phyloP scores from a whole-genome alignment of 53 echinoderm and acorn worm species.

The Echinarachnius parma region DNA sequence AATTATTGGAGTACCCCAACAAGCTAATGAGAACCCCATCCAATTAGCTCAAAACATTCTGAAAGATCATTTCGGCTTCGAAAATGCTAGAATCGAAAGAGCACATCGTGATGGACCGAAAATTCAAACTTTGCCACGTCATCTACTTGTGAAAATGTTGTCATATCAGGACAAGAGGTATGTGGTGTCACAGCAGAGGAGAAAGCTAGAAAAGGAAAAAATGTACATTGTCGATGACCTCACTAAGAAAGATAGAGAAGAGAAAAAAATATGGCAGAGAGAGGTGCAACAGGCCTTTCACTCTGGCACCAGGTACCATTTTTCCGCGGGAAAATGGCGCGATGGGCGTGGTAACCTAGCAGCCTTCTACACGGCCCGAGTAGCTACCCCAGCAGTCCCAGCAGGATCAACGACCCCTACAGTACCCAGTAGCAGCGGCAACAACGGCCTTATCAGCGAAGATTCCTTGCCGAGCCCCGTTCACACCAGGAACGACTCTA shows the following conservation, averaged over 20 bases:
- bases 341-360: slow-evolving; percentile 30
- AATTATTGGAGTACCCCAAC: slow-evolving; percentile 10
- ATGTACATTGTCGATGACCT: slow-evolving; percentile 17
- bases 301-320: slow-evolving; percentile 2
- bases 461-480: too few species aligned
- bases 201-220: slow-evolving; percentile 19
- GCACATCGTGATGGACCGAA: slow-evolving; percentile 14
- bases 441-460: too few species aligned
- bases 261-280: slow-evolving; percentile 17
- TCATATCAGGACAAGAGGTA: slow-evolving; percentile 24
- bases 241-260: slow-evolving; percentile 35
- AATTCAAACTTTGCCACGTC: slow-evolving; percentile 19
- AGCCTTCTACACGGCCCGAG: slow-evolving; percentile 9
- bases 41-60: not conserved
- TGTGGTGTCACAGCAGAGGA: slow-evolving; percentile 24
- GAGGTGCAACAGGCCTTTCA: slow-evolving; percentile 5
- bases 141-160: slow-evolving; percentile 14
- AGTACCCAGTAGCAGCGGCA: too few species aligned
- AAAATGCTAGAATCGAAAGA: slow-evolving; percentile 11
- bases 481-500: too few species aligned
- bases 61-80: slow-evolving; percentile 10
- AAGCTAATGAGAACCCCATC: slow-evolving; percentile 10
- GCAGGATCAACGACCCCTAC: too few species aligned
- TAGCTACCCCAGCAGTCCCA: too few species aligned
- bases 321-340: slow-evolving; percentile 34